Base-by-base conservation (phyloP, 1,140 invertebrate species). In the Conus ventricosus region DNA sequence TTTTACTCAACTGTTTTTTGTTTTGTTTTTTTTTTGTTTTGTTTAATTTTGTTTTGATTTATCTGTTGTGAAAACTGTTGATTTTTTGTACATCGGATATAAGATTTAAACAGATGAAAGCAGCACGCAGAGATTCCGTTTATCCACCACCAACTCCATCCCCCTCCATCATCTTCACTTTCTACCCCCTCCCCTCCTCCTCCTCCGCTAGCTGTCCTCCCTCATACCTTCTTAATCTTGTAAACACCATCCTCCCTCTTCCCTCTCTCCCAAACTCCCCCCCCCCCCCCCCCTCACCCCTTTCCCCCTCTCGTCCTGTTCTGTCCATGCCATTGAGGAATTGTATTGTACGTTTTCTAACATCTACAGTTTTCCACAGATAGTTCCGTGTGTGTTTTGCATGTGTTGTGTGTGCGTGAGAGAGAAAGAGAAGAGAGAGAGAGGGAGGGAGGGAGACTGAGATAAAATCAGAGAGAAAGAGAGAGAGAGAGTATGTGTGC, bases 341-440 rank as follows among this genome's bases (percentile, higher is more conserved):
- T 6, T 20, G 11, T 23, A 71, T 71, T 71, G 15, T 71, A 71
- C 67, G 20, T 71, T 71, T 71, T 71, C 67, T 71, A 23, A 13
- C 20, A 20, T 71, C 67, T 71, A 20, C 67, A 71, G 6, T 20
- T 71, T 71, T 71, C 67, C 67, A 71, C 20, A 15, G 57, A 8
- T 71, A 7, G 67, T 20, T 71, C 11, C 17, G 39, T 3, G 39
- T 39, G 39, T 39, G 39, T 11, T 13, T 20, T 63, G 84, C 67
- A 39, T 89, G 88, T 78, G 7, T 84, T 84, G 71, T 54, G 87
- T 71, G 67, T 82, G 39, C 60, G 17, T 63, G 60, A 11, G 17
- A 13, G 60, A 63, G 17, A 13, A 63, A 13, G 17, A 13, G 60
- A 63, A 63, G 39, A 39, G 39, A 39, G 39, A 39, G 39, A 3